These are phyloP conservation scores for Thaumatotibia leucotreta DNA, from an alignment of 1,140 invertebrate species.

Conservation along the genomic window DNA sequence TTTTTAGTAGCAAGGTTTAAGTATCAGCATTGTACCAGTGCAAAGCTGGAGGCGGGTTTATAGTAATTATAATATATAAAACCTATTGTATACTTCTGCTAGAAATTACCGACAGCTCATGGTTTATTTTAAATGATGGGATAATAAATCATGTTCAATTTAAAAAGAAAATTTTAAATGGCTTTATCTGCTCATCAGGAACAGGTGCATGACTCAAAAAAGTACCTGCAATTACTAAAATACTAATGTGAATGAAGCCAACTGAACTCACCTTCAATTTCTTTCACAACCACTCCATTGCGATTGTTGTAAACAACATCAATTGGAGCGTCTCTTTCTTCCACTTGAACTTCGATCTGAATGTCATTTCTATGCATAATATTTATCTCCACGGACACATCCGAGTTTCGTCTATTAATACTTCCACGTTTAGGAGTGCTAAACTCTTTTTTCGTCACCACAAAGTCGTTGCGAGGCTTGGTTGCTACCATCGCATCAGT, in stretches of 20 bases:
- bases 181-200: no score
- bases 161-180: no score
- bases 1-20: no score
- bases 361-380: constrained; percentile 72
- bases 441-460: constrained; percentile 62
- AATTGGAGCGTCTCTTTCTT: constrained; percentile 66
- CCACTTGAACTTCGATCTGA: constrained; percentile 72
- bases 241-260: not conserved
- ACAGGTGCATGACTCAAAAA: no score
- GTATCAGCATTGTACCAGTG: no score
- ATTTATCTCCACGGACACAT: constrained; percentile 72
- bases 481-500: constrained; percentile 32
- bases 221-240: no score
- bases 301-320: constrained; percentile 47
- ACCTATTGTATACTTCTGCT: no score
- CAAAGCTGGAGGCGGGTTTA: no score
- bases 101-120: no score
- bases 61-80: no score
- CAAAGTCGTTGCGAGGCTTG: constrained; percentile 43
- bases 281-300: constrained; percentile 52
- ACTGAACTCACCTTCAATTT: constrained; percentile 53
- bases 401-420: constrained; percentile 50
- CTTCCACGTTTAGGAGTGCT: constrained; percentile 48
- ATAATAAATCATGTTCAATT: no score
- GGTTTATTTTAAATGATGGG: no score